A percentile compares a stretch with the other conserved stretches of the same genome.
These are phyloP conservation scores for Andrena hattorfiana DNA, from an alignment of 2,888 invertebrate species.

Conservation along the genomic window DNA sequence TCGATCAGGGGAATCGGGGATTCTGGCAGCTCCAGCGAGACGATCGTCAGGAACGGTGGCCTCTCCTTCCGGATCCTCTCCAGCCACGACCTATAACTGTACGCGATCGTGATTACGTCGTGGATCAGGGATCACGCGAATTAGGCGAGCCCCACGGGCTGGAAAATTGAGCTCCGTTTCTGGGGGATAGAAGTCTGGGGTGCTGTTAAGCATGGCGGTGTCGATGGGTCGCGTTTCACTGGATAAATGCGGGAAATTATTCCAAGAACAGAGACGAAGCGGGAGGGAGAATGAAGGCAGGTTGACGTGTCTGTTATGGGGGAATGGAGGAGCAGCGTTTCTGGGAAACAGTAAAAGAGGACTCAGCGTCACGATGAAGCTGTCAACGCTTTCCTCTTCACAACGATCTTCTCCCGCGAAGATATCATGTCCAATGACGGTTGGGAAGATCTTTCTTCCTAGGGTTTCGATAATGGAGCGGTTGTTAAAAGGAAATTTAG, in stretches of 20 bases:
- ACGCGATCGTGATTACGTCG: conserved; percentile 18
- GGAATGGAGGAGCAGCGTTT: conserved; percentile 20
- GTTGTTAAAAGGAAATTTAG: too few relatives aligned
- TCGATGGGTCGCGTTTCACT: too few relatives aligned
- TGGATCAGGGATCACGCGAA: not conserved
- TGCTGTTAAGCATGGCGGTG: not conserved
- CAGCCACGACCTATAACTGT: conserved; percentile 80
- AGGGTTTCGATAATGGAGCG: too few relatives aligned
- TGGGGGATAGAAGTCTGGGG: not conserved
- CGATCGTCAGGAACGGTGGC: conserved; percentile 80
- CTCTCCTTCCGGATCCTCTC: conserved; percentile 77
- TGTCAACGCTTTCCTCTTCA: conserved; percentile 71
- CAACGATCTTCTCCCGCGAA: conserved; percentile 50
- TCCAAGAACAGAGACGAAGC: not conserved
- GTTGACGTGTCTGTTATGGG: conserved; percentile 9
- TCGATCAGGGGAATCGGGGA: conserved; percentile 81
- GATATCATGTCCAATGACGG: conserved; percentile 3
- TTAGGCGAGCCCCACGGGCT: conserved; percentile 2
- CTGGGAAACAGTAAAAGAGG: conserved; percentile 27
- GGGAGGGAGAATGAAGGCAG: not conserved
- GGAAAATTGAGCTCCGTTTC: conserved; percentile 30
- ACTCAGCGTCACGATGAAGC: conserved; percentile 67
- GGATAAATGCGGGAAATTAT: too few relatives aligned
- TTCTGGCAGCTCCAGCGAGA: conserved; percentile 81
- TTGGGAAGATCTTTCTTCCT: too few relatives aligned